Base-by-base conservation (phyloP, 2,888 invertebrate genomes). In the Hedya salicella region DNA sequence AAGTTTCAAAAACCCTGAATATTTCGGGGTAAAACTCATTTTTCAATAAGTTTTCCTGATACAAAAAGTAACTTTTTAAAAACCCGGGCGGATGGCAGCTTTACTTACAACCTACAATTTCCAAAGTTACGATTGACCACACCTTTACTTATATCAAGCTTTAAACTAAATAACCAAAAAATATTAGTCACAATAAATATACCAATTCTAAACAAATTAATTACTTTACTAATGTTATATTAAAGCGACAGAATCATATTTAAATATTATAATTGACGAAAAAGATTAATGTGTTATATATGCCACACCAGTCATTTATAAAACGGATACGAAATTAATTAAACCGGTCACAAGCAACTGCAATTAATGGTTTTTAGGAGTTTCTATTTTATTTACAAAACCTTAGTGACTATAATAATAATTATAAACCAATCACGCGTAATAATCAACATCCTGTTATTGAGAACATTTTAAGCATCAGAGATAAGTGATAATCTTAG, bases 251-350 rank as follows among this genome's bases (percentile, higher is more conserved):
- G 32, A 36, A 52, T 17, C 9, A 9, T 39, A 53, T 21, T 53
- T 40, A 21, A 54, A 54, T 54, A 42, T 44, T 42, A 30, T 21
- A 32, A 17, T 42, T 32, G 13, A n/a, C 13, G 21, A 57, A 44
- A 46, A 44, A 25, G 21, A 57, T 57, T 25, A 32, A 14, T 44
- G 6, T 6, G 6, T 14, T 32, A 57, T 25, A 56, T n/a, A 25
- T 25, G 6, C n/a, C 16, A 32, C 13, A 8, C 5, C 21, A 25
- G 11, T 42, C 16, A 30, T 30, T n/a, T 30, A 44, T 42, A n/a
- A 46, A 57, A 57, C 46, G 57, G 57, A 59, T 48, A 9, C 36
- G 32, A 39, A 48, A 32, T 42, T 44, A 44, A 32, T 44, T 8
- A 42, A 57, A 25, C 44, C 17, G 42, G 56, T 44, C 40, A 14